Evolutionary conservation across 92 coral and sea anemone species (phyloP).

Genomic region (Pocillopora grandis): DNA sequence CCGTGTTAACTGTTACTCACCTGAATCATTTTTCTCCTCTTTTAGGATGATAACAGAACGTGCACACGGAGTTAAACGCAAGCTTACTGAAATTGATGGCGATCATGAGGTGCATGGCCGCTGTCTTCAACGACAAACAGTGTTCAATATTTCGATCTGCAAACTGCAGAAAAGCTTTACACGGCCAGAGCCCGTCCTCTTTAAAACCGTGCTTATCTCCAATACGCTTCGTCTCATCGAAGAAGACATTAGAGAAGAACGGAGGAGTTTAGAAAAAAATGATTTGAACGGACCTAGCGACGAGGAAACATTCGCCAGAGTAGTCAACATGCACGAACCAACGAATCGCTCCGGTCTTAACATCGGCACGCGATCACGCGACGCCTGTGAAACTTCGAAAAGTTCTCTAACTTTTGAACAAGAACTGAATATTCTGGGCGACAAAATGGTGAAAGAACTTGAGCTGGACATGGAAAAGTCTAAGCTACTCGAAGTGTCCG

Average conservation of each 20-base stretch:
- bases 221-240: constrained; percentile 90
- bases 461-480: constrained; percentile 53
- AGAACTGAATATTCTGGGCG: constrained; percentile 74
- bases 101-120: constrained; percentile 63
- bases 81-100: constrained; percentile 74
- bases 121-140: constrained; percentile 95
- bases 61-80: constrained; percentile 82
- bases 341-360: constrained; percentile 17
- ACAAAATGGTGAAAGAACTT: constrained; percentile 72
- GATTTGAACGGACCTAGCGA: constrained; percentile 38
- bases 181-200: constrained; percentile 79
- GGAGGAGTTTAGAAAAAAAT: constrained; percentile 41
- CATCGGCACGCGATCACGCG: constrained; percentile 67
- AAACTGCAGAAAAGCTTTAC: constrained; percentile 87
- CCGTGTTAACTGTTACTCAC: neutral
- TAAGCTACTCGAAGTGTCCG: constrained; percentile 8
- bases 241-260: constrained; percentile 88
- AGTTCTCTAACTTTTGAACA: constrained; percentile 64
- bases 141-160: constrained; percentile 94
- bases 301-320: constrained; percentile 33
- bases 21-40: neutral
- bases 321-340: constrained; percentile 19
- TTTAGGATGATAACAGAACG: constrained; percentile 84
- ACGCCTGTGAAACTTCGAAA: constrained; percentile 34
- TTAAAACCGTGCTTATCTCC: constrained; percentile 95